A percentile compares a stretch with the other conserved stretches of the same genome.
Evolutionary conservation across 2,113 vertebrate species (phyloP).

Genomic region (Corapipo altera): DNA sequence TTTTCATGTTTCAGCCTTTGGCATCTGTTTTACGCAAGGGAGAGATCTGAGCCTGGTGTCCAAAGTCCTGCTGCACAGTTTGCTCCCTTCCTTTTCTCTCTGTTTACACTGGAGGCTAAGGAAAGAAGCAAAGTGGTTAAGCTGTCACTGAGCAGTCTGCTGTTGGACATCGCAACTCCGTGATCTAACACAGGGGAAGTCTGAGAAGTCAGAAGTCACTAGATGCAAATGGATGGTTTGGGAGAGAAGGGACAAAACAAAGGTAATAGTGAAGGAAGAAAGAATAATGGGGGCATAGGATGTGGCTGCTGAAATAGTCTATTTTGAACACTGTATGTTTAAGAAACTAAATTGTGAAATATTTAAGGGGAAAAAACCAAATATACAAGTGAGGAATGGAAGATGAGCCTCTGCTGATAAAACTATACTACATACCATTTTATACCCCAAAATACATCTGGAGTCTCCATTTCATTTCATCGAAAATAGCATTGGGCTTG

Average conservation of each 20-base stretch:
- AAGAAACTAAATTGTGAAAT: neutral
- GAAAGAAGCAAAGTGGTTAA: neutral
- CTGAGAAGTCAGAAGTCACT: neutral
- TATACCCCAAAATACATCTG: neutral
- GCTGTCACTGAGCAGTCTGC: neutral
- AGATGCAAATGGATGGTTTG: neutral
- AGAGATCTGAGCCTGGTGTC: neutral
- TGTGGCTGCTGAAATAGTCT: neutral
- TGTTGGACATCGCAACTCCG: rapidly evolving
- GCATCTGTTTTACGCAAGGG: neutral
- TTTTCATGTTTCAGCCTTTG: neutral
- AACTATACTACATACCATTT: neutral
- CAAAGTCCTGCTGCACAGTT: neutral
- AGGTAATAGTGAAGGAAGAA: neutral
- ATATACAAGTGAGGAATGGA: neutral
- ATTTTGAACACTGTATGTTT: neutral
- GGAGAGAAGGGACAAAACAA: neutral
- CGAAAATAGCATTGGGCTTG: neutral
- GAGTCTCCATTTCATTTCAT: neutral
- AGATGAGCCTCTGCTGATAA: neutral
- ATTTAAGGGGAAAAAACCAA: neutral
- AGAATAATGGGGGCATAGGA: neutral
- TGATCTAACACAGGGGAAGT: neutral
- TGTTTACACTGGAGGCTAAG: neutral
- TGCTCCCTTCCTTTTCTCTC: neutral